These are phyloP conservation scores for Ceyx margarethae DNA, from an alignment of 2,113 vertebrate genomes.

Conservation along the genomic window DNA sequence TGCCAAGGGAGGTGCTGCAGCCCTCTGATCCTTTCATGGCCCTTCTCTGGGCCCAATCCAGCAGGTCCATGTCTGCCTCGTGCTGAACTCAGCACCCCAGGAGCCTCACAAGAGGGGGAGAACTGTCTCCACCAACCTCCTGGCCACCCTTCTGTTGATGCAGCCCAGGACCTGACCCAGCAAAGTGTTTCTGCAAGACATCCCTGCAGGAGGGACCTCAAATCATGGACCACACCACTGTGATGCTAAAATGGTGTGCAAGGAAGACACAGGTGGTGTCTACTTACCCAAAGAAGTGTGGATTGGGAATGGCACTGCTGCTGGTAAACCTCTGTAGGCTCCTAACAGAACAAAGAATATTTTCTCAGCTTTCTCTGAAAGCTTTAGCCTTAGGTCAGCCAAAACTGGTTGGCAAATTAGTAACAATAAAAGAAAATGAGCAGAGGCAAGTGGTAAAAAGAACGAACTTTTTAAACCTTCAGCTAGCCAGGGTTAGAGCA, in stretches of 20 bases:
- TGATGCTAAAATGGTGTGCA: rapidly evolving
- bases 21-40: neutral
- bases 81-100: neutral
- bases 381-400: neutral
- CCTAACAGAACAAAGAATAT: neutral
- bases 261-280: neutral
- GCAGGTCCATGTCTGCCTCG: neutral
- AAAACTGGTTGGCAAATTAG: neutral
- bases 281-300: neutral
- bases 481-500: neutral
- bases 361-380: neutral
- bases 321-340: neutral
- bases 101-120: neutral
- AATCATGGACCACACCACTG: neutral
- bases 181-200: neutral
- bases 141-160: neutral
- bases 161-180: neutral
- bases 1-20: neutral
- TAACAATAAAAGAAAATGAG: neutral
- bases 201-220: neutral
- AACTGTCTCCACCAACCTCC: neutral
- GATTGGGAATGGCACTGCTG: neutral
- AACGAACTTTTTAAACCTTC: neutral
- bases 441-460: neutral
- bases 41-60: neutral